phyloP scores from a whole-genome alignment of 2,113 vertebrate genomes.

The Pluvianellus socialis region DNA sequence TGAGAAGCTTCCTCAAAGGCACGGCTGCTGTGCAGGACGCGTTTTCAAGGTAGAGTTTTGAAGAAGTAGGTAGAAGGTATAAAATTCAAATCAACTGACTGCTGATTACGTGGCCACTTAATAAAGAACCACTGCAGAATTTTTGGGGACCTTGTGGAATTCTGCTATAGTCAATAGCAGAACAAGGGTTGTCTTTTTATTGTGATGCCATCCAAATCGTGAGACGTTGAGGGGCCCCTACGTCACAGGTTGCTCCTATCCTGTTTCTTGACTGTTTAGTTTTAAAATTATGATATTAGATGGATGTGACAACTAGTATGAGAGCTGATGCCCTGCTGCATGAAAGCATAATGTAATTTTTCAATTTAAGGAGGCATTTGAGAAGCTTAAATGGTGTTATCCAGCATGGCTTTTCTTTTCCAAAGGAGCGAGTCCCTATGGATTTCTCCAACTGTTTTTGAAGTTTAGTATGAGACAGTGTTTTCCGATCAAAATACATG shows the following conservation, averaged over 20 bases:
- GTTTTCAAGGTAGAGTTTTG: neutral
- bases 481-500: neutral
- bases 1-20: neutral
- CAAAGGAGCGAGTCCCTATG: neutral
- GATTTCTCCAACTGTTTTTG: neutral
- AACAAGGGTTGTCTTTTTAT: neutral
- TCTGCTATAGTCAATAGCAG: neutral
- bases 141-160: neutral
- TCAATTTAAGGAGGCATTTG: neutral
- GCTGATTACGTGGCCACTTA: neutral
- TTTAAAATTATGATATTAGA: neutral
- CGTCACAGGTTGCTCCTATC: neutral
- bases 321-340: neutral
- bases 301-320: neutral
- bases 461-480: neutral
- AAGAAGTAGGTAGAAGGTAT: neutral
- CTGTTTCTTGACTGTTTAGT: neutral
- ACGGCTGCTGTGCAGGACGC: neutral
- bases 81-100: neutral
- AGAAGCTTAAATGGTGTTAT: neutral
- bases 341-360: fast-evolving
- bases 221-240: neutral
- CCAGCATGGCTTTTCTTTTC: neutral
- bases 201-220: neutral
- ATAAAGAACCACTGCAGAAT: neutral